Conservation (phyloP, 2,888 invertebrate species). For the Polydrusus cervinus region DNA sequence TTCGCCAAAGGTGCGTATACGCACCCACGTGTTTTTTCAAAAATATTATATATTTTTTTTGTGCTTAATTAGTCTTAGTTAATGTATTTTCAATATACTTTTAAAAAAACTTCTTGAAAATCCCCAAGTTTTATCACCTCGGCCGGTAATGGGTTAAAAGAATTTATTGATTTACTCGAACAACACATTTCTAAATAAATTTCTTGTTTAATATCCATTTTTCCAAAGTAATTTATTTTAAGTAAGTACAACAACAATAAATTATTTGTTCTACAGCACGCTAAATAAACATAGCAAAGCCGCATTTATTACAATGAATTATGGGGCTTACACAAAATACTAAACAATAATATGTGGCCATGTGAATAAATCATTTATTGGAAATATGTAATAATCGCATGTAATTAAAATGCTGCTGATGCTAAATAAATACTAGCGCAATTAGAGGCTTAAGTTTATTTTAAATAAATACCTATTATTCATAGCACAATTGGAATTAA, state of each 20-base stretch:
- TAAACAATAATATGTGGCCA: slow-evolving; percentile 13
- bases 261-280: not conserved
- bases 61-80: too few relatives aligned
- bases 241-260: not conserved
- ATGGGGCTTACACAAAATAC: not conserved
- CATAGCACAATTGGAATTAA: not conserved
- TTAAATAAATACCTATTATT: not conserved
- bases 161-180: too few relatives aligned
- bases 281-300: not conserved
- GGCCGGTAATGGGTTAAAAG: too few relatives aligned
- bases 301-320: slow-evolving; percentile 12
- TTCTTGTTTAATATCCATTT: too few relatives aligned
- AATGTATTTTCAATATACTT: too few relatives aligned
- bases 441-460: slow-evolving; percentile 14
- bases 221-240: too few relatives aligned
- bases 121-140: too few relatives aligned
- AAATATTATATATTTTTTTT: too few relatives aligned
- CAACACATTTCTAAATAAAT: too few relatives aligned
- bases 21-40: too few relatives aligned
- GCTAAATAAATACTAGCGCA: slow-evolving; percentile 11
- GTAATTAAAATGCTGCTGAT: not conserved
- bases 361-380: slow-evolving; percentile 16
- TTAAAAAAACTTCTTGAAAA: too few relatives aligned
- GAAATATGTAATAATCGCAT: slow-evolving; percentile 4
- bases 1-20: too few relatives aligned